These are phyloP conservation scores for Campylomormyrus numenius DNA, from an alignment of 2,113 vertebrate species.

Conservation along the genomic window DNA sequence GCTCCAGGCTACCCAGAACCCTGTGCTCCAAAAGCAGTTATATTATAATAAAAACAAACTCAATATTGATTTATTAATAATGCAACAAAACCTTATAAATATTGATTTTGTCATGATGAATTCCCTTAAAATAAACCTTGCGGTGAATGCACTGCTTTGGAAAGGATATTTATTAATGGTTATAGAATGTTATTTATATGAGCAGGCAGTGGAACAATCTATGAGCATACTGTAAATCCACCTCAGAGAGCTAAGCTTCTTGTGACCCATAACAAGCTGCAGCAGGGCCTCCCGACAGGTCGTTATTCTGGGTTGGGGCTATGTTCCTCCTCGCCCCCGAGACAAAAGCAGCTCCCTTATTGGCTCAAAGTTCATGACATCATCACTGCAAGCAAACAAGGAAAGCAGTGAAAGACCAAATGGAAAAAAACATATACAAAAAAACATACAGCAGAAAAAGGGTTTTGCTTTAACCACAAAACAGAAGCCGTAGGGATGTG, in stretches of 20 bases:
- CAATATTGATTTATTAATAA: not conserved
- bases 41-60: not conserved
- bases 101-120: slow-evolving; percentile 5
- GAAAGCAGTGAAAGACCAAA: not conserved
- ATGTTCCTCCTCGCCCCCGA: not conserved
- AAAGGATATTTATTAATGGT: slow-evolving; percentile 5
- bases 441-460: not conserved
- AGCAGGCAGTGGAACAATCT: not conserved
- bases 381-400: not conserved
- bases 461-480: not conserved
- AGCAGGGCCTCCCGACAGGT: not conserved
- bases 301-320: not conserved
- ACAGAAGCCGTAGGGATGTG: not conserved
- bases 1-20: not conserved
- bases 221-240: not conserved
- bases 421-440: not conserved
- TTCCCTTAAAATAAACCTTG: not conserved
- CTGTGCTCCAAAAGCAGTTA: not conserved
- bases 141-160: not conserved
- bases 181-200: slow-evolving; percentile 5
- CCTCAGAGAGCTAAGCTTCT: not conserved
- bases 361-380: not conserved
- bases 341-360: not conserved
- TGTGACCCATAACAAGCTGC: not conserved
- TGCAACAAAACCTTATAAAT: not conserved